Conservation (phyloP, 1,140 invertebrate species). For the Pseudomyrmex dendroicus region DNA sequence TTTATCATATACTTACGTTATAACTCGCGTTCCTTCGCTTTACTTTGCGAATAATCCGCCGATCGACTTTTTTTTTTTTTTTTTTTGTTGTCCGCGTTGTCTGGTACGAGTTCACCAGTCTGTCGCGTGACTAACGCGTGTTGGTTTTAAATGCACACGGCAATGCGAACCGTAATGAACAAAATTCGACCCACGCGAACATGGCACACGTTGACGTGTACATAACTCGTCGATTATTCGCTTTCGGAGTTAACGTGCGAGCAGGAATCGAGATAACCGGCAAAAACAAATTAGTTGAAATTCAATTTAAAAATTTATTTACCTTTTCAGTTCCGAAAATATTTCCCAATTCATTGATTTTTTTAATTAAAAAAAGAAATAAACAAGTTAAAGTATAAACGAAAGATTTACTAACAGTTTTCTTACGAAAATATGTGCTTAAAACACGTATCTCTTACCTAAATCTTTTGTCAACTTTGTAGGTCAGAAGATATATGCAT, state of each 20-base stretch:
- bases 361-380: too few relatives aligned
- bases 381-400: too few relatives aligned
- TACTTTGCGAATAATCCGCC: neutral
- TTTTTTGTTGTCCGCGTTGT: neutral
- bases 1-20: neutral
- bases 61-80: neutral
- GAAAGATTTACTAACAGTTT: too few relatives aligned
- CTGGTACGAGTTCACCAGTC: neutral
- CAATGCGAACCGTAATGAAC: constrained; percentile 41
- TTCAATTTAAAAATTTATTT: too few relatives aligned
- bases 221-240: neutral
- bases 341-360: too few relatives aligned
- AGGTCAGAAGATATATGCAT: neutral
- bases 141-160: constrained; percentile 6
- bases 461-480: constrained; percentile 2
- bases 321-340: too few relatives aligned
- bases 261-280: neutral
- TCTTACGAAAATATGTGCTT: too few relatives aligned
- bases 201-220: neutral
- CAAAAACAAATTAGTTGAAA: neutral
- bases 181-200: constrained; percentile 34
- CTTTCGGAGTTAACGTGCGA: neutral
- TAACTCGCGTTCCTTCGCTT: neutral
- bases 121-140: constrained; percentile 46
- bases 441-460: neutral